Base-by-base conservation (phyloP, 2,888 invertebrate species). In the Drosophila anomelani region DNA sequence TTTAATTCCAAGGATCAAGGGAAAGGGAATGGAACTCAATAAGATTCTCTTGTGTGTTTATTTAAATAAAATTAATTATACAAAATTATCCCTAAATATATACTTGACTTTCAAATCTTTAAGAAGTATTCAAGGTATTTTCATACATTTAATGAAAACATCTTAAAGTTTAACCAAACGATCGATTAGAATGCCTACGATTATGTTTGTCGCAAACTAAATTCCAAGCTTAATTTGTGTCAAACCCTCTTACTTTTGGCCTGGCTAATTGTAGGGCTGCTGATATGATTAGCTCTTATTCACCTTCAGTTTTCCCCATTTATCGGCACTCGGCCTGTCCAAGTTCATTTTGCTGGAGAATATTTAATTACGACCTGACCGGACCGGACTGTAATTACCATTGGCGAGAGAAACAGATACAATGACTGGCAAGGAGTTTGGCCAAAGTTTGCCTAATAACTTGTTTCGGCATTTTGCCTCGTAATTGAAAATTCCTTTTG, bases 401-500 rank as follows among this genome's bases (percentile, higher is more conserved):
- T 74, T 68, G 43, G 71, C 61, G 67, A 59, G 55, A 12, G n/a
- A 36, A 13, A 23, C n/a, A 62, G 72, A 51, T 61, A 53, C 34
- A 58, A 34, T 17, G 38, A n/a, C 47, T 32, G 32, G 26, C 47
- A 47, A 47, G n/a, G 13, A 29, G 26, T 26, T 26, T 26, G 26
- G 60, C 68, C 53, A 57, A 78, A 84, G 66, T 86, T 86, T 76
- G 76, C 55, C 66, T 72, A 84, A 75, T 85, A 88, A 85, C 81
- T 83, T 76, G 80, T 85, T 85, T 79, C 8, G 76, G 71, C 72
- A 79, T 76, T 88, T 79, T 69, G 76, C 73, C 74, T 57, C 47
- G 78, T 82, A 79, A 88, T 85, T 88, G 86, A 83, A 87, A 89
- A 86, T 89, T 85, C 78, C 85, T 64, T 77, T 63, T 81, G 78